Percentiles rank a stretch among this genome's conserved stretches.
Evolutionary conservation across 1,140 invertebrate species (phyloP).

Genomic region (Conus betulinus): DNA sequence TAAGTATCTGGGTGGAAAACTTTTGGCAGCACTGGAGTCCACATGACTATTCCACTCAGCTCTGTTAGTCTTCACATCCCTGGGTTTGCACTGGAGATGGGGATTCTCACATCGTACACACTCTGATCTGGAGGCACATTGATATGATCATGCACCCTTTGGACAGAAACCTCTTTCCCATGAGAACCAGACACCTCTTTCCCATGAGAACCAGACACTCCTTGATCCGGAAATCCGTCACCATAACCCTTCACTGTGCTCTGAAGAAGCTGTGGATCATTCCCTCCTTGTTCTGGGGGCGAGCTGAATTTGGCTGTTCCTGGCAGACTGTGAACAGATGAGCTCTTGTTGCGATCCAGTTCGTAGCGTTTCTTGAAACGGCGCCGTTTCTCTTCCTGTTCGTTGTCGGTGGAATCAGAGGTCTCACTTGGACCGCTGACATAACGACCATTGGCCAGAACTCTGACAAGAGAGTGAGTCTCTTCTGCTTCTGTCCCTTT

Average conservation of each 20-base stretch:
- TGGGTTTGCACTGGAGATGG: background rate
- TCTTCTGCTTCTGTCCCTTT: background rate
- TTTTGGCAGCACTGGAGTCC: background rate
- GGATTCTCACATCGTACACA: background rate
- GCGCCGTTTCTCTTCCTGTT: constrained; percentile 54
- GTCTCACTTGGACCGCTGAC: constrained; percentile 50
- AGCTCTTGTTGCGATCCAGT: constrained; percentile 59
- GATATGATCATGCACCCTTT: too few species aligned
- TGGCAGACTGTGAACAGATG: constrained; percentile 54
- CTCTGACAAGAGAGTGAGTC: constrained; percentile 35
- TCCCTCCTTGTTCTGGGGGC: background rate
- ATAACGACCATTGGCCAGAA: constrained; percentile 17
- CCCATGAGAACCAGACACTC: background rate
- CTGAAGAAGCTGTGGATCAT: too few species aligned
- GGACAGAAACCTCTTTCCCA: too few species aligned
- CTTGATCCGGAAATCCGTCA: background rate
- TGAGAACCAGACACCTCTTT: background rate
- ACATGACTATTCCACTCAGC: background rate
- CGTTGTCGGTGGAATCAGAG: constrained; percentile 70
- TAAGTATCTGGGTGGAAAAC: constrained; percentile 12
- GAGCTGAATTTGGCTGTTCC: background rate
- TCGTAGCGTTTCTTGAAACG: constrained; percentile 54
- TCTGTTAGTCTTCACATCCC: background rate
- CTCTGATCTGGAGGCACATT: background rate
- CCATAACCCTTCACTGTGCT: background rate